These are phyloP conservation scores for Laupala kohalensis DNA, from an alignment of 1,140 invertebrate genomes.

Conservation along the genomic window DNA sequence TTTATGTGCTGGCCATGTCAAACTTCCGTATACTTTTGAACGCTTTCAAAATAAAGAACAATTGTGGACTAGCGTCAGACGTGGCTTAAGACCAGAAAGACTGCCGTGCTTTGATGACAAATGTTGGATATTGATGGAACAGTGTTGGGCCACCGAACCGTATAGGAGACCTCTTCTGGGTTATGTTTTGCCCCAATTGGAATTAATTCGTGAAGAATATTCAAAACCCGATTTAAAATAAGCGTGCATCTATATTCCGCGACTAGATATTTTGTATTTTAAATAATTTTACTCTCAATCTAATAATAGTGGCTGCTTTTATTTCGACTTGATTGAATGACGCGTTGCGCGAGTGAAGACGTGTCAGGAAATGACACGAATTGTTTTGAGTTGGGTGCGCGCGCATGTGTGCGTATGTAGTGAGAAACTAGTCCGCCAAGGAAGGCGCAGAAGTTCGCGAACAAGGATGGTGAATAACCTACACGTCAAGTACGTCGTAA, in stretches of 20 bases:
- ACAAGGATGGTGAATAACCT: background rate
- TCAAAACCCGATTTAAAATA: constrained; percentile 16
- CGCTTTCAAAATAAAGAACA: constrained; percentile 80
- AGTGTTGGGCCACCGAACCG: constrained; percentile 72
- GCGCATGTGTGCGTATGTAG: no score
- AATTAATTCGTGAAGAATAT: constrained; percentile 31
- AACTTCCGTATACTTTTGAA: constrained; percentile 68
- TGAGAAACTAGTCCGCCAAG: background rate
- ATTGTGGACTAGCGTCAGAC: constrained; percentile 66
- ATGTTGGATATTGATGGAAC: constrained; percentile 75
- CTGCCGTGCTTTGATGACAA: constrained; percentile 58
- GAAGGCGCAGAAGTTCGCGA: background rate
- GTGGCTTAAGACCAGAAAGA: constrained; percentile 60
- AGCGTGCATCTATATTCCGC: background rate
- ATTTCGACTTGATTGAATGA: no score
- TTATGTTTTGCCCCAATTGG: constrained; percentile 54
- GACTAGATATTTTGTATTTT: background rate
- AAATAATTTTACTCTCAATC: no score
- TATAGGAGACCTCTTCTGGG: constrained; percentile 60
- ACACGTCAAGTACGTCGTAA: background rate
- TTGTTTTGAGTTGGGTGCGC: no score
- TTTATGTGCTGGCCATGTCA: constrained; percentile 69
- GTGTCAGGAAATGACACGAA: no score
- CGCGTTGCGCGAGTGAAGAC: no score
- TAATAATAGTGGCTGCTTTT: no score